A percentile compares a stretch with the other conserved stretches of the same genome.
Evolutionary conservation across 1,140 invertebrate genomes (phyloP).

Genomic region (Orchestia grillus): DNA sequence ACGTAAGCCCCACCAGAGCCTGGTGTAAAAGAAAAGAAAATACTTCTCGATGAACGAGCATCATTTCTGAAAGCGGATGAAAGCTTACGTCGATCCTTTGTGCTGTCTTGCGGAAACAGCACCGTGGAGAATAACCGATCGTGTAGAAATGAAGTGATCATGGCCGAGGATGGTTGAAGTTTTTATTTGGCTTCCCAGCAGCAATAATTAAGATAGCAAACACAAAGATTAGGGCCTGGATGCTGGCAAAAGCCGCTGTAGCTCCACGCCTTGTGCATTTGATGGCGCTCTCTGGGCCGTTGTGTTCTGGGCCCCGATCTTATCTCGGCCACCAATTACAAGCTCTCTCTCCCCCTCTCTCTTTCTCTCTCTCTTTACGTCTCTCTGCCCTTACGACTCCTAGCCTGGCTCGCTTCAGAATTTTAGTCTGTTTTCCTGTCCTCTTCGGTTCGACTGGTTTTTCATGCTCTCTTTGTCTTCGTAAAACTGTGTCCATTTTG

Average conservation of each 20-base stretch:
- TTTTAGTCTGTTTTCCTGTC: not conserved
- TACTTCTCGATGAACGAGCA: not conserved
- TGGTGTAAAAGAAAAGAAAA: not conserved
- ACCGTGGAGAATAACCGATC: not conserved
- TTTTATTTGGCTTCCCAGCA: conserved; percentile 1
- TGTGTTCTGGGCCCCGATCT: not conserved
- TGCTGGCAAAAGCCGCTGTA: not conserved
- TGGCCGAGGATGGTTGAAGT: not conserved
- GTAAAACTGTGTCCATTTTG: not conserved
- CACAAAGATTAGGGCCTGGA: not conserved
- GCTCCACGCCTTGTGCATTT: not conserved
- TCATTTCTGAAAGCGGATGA: not conserved
- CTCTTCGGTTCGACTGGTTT: not conserved
- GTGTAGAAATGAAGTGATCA: conserved; percentile 8
- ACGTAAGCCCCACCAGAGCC: not conserved
- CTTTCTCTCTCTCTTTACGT: not conserved
- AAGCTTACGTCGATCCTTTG: not conserved
- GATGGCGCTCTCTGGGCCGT: not conserved
- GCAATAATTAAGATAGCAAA: conserved; percentile 2
- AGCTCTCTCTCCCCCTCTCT: not conserved
- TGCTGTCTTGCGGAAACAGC: conserved; percentile 5
- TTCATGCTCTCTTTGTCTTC: not conserved
- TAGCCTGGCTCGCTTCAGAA: not conserved
- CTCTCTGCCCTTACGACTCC: not conserved
- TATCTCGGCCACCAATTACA: not conserved